Conservation (phyloP, 2,888 invertebrate species). For the Trichopoda pennipes region DNA sequence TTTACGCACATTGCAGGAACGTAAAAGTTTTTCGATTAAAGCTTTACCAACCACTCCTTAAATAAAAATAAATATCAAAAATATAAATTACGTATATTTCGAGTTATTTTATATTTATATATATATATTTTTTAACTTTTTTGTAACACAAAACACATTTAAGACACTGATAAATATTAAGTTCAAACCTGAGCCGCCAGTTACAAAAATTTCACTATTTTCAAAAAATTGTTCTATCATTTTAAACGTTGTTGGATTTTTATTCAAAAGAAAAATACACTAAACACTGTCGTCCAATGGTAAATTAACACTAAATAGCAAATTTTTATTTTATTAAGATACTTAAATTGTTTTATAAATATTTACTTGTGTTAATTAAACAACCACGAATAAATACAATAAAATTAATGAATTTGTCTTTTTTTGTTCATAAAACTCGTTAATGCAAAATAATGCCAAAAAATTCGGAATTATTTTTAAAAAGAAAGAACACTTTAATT, state of each 20-base stretch:
- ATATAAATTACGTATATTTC: not conserved
- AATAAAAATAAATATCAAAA: not conserved
- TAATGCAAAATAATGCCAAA: not conserved
- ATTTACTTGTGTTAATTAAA: not conserved
- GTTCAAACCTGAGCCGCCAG: constrained; percentile 86
- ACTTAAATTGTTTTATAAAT: not conserved
- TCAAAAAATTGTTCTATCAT: constrained; percentile 83
- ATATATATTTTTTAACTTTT: not conserved
- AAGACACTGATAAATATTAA: not conserved
- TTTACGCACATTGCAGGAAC: constrained; percentile 88
- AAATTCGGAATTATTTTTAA: not conserved
- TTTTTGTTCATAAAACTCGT: no score
- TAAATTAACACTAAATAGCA: not conserved
- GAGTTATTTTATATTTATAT: no score
- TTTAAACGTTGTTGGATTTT: not conserved
- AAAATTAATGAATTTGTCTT: not conserved
- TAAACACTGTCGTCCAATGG: not conserved
- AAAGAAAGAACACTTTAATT: no score
- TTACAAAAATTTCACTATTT: constrained; percentile 88
- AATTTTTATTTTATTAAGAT: not conserved
- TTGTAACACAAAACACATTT: not conserved
- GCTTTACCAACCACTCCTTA: constrained; percentile 94
- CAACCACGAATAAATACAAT: no score
- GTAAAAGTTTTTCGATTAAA: constrained; percentile 91
- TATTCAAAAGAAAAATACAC: not conserved